These are phyloP conservation scores for Amphibalanus amphitrite DNA, from an alignment of 1,140 invertebrate species.

Conservation along the genomic window DNA sequence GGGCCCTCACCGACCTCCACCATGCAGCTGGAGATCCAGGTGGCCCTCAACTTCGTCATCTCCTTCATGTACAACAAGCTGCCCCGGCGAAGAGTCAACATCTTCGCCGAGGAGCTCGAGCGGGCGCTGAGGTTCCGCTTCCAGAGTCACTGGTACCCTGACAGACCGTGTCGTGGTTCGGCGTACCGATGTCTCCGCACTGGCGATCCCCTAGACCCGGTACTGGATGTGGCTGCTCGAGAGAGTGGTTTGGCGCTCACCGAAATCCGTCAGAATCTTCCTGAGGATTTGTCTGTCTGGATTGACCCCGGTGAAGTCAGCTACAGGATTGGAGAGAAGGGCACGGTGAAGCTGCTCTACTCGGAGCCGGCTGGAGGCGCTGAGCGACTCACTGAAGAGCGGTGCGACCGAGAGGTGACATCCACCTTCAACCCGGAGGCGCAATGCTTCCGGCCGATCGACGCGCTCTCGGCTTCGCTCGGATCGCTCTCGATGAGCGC, in stretches of 20 bases:
- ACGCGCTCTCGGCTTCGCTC: constrained; percentile 34
- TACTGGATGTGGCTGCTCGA: constrained; percentile 68
- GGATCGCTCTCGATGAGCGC: constrained; percentile 23
- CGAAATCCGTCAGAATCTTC: constrained; percentile 85
- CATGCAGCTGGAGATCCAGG: constrained; percentile 97
- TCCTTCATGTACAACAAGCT: constrained; percentile 97
- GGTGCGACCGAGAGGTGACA: constrained; percentile 33
- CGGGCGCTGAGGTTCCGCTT: constrained; percentile 89
- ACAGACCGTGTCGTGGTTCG: constrained; percentile 84
- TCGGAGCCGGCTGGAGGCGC: constrained; percentile 36
- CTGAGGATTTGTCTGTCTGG: constrained; percentile 84
- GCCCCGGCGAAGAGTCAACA: constrained; percentile 82
- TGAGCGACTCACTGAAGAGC: constrained; percentile 18
- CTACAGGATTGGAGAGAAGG: constrained; percentile 88
- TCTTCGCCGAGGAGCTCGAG: constrained; percentile 92
- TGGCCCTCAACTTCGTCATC: constrained; percentile 94
- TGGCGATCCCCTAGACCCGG: constrained; percentile 80
- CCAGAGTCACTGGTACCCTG: constrained; percentile 93
- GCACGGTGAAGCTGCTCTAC: constrained; percentile 74
- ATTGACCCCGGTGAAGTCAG: constrained; percentile 93
- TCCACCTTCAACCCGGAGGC: constrained; percentile 80
- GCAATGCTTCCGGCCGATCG: constrained; percentile 87
- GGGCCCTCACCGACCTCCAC: too few relatives aligned
- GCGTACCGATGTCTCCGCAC: constrained; percentile 89
- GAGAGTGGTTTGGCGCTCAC: constrained; percentile 79